Conservation (phyloP, 2,113 vertebrate genomes). For the Monopterus albus region DNA sequence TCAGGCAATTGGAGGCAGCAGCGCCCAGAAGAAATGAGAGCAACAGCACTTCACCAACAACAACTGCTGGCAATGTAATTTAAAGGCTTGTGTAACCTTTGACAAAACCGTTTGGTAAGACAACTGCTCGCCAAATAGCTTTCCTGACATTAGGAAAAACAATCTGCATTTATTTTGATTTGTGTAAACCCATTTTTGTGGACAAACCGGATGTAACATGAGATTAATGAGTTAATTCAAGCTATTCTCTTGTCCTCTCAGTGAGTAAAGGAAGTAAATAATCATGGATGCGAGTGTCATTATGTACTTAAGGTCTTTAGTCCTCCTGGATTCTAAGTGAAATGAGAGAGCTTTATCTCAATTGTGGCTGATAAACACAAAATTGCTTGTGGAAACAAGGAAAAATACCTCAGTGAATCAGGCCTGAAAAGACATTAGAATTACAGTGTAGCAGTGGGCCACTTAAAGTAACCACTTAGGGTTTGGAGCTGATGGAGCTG, state of each 20-base stretch:
- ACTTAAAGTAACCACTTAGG: conserved; percentile 46
- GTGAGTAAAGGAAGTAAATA: conserved; percentile 69
- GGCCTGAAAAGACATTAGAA: conserved; percentile 27
- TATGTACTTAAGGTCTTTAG: conserved; percentile 66
- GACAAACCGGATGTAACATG: conserved; percentile 60
- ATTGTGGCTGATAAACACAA: conserved; percentile 63
- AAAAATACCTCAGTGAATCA: conserved; percentile 65
- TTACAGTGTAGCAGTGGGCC: conserved; percentile 38
- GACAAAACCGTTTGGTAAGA: conserved; percentile 63
- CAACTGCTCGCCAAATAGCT: conserved; percentile 49
- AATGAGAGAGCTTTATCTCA: conserved; percentile 79
- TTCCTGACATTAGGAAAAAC: conserved; percentile 60
- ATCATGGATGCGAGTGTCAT: conserved; percentile 67
- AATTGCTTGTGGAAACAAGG: conserved; percentile 59
- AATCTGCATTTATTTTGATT: conserved; percentile 72
- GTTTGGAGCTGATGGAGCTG: conserved; percentile 32
- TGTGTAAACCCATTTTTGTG: conserved; percentile 65
- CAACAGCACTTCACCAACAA: conserved; percentile 55
- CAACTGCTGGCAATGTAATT: conserved; percentile 65
- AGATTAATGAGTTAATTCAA: conserved; percentile 81
- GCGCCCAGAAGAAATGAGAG: conserved; percentile 55
- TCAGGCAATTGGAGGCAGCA: conserved; percentile 63
- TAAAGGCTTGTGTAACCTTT: conserved; percentile 68
- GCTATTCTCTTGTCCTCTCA: conserved; percentile 55
- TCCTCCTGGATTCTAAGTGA: conserved; percentile 51